Base-by-base conservation (phyloP, 1,140 invertebrate species). In the Dreissena polymorpha region DNA sequence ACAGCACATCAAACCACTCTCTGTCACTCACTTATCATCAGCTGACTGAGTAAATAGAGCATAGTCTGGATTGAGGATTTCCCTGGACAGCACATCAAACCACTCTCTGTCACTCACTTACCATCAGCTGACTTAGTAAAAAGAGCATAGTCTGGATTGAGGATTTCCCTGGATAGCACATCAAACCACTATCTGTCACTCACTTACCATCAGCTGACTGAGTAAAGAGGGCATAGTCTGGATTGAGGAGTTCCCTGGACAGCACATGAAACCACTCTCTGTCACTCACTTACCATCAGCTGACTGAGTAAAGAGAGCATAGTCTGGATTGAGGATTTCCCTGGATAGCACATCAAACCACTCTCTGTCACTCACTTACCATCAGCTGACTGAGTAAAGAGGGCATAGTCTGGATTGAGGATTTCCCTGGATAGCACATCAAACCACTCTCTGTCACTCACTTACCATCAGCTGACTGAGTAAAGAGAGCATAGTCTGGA, bases 21-120 rank as follows among this genome's bases (percentile, higher is more conserved):
- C n/a, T n/a, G n/a, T n/a, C n/a, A n/a, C n/a, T n/a, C n/a, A n/a
- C n/a, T 72, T 98, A 94, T 98, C 97, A 93, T 98, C 97, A 57
- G 90, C 88, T 86, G 99, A 98, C 73, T 97, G 95, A 3, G 97
- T 97, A 92, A 99, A 99, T 2, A 99, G 93, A 5, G 98, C 98
- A 90, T 99, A 99, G 90, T 98, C 97, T 0, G 98, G 97, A 94
- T 99, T 99, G 51, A 99, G 95, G 95, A 99, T 97, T 93, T 99
- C 97, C 70, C 97, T 95, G 0, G 97, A 98, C 1, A 99, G 92
- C 49, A 99, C 94, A 93, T 98, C 98, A 10, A n/a, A n/a, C n/a
- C n/a, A n/a, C n/a, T n/a, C n/a, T n/a, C n/a, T n/a, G n/a, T n/a
- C n/a, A n/a, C n/a, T n/a, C n/a, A n/a, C n/a, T 72, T 98, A 94